Conservation (phyloP, 2,888 invertebrate species). For the Trachelus iudaicus region DNA sequence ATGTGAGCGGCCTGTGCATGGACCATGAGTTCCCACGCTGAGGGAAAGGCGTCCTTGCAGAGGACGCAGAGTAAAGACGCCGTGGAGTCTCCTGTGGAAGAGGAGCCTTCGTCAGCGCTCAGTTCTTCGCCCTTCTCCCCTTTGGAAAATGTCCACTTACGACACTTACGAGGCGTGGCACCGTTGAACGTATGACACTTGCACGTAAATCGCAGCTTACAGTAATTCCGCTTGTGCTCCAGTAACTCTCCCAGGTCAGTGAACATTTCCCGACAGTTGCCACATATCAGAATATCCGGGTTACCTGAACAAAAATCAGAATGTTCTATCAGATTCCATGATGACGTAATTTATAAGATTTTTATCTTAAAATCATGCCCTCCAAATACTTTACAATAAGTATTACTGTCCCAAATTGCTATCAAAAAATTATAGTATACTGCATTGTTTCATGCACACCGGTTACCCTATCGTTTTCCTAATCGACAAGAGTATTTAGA, state of each 20-base stretch:
- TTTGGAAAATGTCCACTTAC: not conserved
- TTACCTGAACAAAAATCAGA: constrained; percentile 68
- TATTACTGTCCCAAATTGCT: not conserved
- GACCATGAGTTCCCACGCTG: constrained; percentile 77
- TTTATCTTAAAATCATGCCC: not conserved
- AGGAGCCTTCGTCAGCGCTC: not conserved
- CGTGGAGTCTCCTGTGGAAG: constrained; percentile 48
- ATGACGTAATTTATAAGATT: not conserved
- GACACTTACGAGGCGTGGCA: constrained; percentile 67
- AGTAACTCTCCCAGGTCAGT: constrained; percentile 76
- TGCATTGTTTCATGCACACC: not conserved
- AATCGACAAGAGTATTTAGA: not conserved
- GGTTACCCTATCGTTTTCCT: not conserved
- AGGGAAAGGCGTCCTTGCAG: constrained; percentile 75
- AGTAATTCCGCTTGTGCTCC: constrained; percentile 79
- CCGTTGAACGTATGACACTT: constrained; percentile 73
- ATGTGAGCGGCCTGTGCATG: constrained; percentile 77
- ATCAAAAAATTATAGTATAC: not conserved
- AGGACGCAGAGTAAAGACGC: constrained; percentile 73
- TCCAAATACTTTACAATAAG: not conserved
- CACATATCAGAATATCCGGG: constrained; percentile 81
- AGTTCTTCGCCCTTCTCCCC: not conserved
- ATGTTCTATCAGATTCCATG: constrained; percentile 9
- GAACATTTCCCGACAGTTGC: constrained; percentile 80
- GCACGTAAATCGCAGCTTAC: constrained; percentile 78